Evolutionary conservation across 2,113 vertebrate species (phyloP), one percentile per base, ranked within the genome.

Genomic region (Clupea harengus): DNA sequence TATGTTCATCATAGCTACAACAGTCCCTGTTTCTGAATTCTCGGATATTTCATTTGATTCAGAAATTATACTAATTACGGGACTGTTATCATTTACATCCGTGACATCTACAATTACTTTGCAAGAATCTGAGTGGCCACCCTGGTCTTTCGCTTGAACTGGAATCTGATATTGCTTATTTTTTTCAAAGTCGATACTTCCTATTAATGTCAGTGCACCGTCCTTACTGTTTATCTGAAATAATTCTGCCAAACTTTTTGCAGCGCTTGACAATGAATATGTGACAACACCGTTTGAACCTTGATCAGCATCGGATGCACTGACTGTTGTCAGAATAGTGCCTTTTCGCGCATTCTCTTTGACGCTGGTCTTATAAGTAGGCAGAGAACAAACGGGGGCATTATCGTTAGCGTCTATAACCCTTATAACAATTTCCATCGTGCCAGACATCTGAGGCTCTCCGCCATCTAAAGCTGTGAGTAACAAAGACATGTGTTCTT

Each of bases 21-120:
- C 91, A 50, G 93, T 93, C 5, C 85, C 88, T 0, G 6, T 20
- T 0, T 45, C 18, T 4, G 92, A 89, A 46, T 93, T 82, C 6
- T 94, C 93, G 5, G 84, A 45, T 45, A 94, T 44, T 3, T 87
- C 0, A 0, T 64, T 50, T 2, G 92, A 90, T 18, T 85, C 78
- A 45, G 93, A 93, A 22, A 92, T 92, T 20, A 92, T 88, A 83
- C 91, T 92, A 5, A 94, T 83, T 2, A 87, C 0, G 0, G 93
- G 93, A 0, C 60, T 87, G 32, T 94, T 94, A 82, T 94, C 93
- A 81, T 94, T 64, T 82, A 64, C 18, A 84, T 89, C 88, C 25
- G 52, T 83, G 5, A 89, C 52, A 32, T 86, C 81, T 5, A 89
- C 22, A 13, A 85, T 20, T 13, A 89, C 45, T 87, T 89, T 89